Evolutionary conservation across 2,113 vertebrate species (phyloP), one percentile per base, ranked within the genome.

Genomic region (Macquaria australasica): DNA sequence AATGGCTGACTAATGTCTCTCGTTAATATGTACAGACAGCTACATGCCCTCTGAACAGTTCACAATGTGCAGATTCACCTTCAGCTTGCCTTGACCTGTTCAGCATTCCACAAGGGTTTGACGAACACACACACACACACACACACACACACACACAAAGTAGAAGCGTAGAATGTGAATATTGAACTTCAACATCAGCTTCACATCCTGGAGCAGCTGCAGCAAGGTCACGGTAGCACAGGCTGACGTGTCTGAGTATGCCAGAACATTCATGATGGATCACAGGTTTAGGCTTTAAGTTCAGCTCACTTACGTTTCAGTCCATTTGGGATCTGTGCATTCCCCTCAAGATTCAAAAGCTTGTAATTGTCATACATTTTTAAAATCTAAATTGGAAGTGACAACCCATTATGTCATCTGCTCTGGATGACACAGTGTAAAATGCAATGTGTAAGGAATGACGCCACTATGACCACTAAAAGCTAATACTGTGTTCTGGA

Each of bases 11-110:
- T 8, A 23, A 16, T 28, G 31, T 14, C 60, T 76, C 16, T 39
- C 21, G 18, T 43, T 15, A 31, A 28, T 56, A 8, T 21, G 18
- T 4, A n/a, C 60, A 75, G 62, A 82, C 63, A 67, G n/a, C 39
- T 25, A 20, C 31, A 12, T 11, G 48, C 8, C 21, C 16, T 20
- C 18, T 8, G 23, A 71, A 74, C 31, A 63, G 76, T 66, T 51
- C 86, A 59, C 39, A 69, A 43, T 39, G 16, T n/a, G 3, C 21
- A 60, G 55, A 64, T 70, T 89, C 62, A 79, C 51, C 68, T 59
- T 69, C 43, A 31, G 89, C 93, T 67, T 94, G 94, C 83, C 89
- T 81, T 86, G 83, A 88, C 93, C 90, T 89, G 91, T 60, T 88
- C 68, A 50, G 72, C 91, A 94, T 94, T 93, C 92, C 91, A 85